Evolutionary conservation across 1,140 invertebrate species (phyloP), one percentile per base, ranked within the genome.

Genomic region (Aphis gossypii): DNA sequence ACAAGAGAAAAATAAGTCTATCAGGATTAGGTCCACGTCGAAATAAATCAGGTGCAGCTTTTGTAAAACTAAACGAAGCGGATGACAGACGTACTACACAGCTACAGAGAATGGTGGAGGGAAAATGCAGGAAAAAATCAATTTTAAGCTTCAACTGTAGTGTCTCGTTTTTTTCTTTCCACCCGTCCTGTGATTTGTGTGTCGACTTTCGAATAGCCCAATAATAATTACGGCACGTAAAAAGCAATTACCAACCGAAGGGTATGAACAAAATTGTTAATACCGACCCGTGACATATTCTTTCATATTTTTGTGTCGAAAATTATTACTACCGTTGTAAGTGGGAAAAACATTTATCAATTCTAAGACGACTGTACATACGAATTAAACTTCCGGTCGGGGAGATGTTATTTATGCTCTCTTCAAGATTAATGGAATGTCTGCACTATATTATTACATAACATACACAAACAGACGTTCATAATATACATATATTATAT

Each of bases 31-130:
- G 91, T 23, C 41, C 91, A 44, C 91, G 91, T 92, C 91, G 91
- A 83, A 51, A 92, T 83, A 92, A 92, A 92, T 92, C 91, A 83
- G 76, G 60, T 83, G 68, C 91, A 83, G 91, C 91, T 30, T 92
- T 92, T 83, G 91, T 92, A 48, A 92, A 51, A 92, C 60, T 51
- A 92, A 92, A 83, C 91, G 91, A 83, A 92, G 91, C 91, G 91
- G 30, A 83, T 92, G 76, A 92, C 88, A 56, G 88, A 89, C 91
- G 46, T 48, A 46, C 60, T 9, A 51, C 90, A 35, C n/a, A 38
- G 30, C 87, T 54, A 35, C 46, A 1, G 44, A 48, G 23, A n/a
- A 48, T 44, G 21, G 41, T 2, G 14, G 3, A 87, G 84, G 20
- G 7, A 35, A 41, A 41, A 84, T 41, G 25, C 25, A 18, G 38